Base-by-base conservation (phyloP, 2,888 invertebrate genomes). In the Candidula unifasciata region DNA sequence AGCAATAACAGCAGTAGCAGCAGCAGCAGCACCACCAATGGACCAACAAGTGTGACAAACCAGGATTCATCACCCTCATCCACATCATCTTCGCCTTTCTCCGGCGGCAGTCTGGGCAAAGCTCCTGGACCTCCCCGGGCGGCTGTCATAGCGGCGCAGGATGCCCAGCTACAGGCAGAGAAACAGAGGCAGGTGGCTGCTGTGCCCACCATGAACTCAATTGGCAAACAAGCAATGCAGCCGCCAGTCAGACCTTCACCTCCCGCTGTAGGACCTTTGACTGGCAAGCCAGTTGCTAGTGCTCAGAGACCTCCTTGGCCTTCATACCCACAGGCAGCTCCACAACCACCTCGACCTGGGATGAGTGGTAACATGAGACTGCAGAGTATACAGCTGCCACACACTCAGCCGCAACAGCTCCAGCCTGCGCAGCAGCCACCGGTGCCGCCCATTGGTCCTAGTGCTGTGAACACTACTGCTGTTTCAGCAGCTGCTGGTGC, bases 101-200 rank as follows among this genome's bases (percentile, higher is more conserved):
- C 54, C 24, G 57, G 82, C 30, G 76, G 69, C 30, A 66, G 82
- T 68, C 74, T 73, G 44, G 85, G 85, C 18, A 85, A 85, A 77
- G 30, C 84, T 24, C 77, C 84, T 52, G 89, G 90, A 37, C 92
- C 92, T 21, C 93, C 92, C 16, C 88, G 88, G 73, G 92, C 86
- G 10, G 93, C 92, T 35, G 89, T 92, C 88, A 89, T 91, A 81
- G 92, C 93, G 76, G 92, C 91, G 13, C 88, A 89, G 69, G 90
- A 91, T 82, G 92, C 91, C 35, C 90, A 92, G 88, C 89, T 90
- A 69, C 90, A 90, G 37, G 92, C 93, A 69, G 90, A 90, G 86
- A 86, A 90, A 52, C 93, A 93, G 86, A 88, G 85, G 73, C 82
- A 84, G n/a, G 57, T 68, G 21, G 69, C 77, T 1, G 81, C 80